phyloP scores from a whole-genome alignment of 1,140 invertebrate species.

The Drosophila grimshawi region DNA sequence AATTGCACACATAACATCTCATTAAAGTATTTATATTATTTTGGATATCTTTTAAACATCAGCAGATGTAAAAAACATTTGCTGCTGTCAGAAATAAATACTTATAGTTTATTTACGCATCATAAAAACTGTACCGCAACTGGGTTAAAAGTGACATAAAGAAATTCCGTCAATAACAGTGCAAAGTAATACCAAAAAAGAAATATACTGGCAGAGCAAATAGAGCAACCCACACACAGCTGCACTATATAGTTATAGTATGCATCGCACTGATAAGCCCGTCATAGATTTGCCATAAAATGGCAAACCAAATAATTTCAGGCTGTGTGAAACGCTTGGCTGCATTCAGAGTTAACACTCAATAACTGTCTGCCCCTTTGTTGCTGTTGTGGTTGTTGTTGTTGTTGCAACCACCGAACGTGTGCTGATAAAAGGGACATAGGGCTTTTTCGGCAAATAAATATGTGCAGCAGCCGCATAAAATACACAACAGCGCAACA shows the following conservation, averaged over 20 bases:
- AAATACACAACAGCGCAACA: slow-evolving; percentile 47
- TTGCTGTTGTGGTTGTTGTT: neutral
- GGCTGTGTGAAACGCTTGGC: slow-evolving; percentile 27
- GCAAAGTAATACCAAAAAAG: slow-evolving; percentile 11
- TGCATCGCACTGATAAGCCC: slow-evolving; percentile 33
- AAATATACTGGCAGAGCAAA: neutral
- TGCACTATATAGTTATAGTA: neutral
- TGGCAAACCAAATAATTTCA: slow-evolving; percentile 32
- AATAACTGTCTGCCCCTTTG: neutral
- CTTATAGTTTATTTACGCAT: neutral
- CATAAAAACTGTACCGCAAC: neutral
- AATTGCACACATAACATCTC: too few species aligned
- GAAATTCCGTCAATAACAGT: slow-evolving; percentile 6
- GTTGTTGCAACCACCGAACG: neutral
- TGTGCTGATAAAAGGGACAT: slow-evolving; percentile 66
- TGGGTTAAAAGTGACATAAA: slow-evolving; percentile 1
- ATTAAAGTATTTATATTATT: too few species aligned
- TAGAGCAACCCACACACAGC: slow-evolving; percentile 1
- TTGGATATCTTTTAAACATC: neutral
- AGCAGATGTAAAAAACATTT: neutral
- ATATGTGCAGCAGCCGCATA: slow-evolving; percentile 62
- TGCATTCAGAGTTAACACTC: slow-evolving; percentile 17
- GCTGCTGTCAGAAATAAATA: neutral
- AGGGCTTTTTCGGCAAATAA: slow-evolving; percentile 70
- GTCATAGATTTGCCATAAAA: slow-evolving; percentile 46